Percentiles rank a stretch among this genome's conserved stretches.
Evolutionary conservation across 2,797 vertebrate species (phyloP).

Genomic region (Myiotriccus ornatus): DNA sequence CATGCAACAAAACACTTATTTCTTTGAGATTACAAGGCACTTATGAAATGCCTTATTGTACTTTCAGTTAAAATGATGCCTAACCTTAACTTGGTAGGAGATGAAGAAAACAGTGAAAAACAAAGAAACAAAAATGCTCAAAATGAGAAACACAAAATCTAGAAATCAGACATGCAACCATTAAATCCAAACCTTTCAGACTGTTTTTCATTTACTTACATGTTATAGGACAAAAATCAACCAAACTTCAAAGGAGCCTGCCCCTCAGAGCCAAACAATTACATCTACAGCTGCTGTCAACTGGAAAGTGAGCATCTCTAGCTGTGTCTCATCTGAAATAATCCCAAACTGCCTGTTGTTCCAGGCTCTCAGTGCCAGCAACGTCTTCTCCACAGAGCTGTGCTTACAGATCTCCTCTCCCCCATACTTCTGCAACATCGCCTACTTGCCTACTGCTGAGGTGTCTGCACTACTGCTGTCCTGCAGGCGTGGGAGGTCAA

Average conservation of each 20-base stretch:
- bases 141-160: background rate
- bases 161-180: background rate
- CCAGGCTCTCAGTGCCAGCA: constrained; percentile 62
- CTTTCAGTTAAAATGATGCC: background rate
- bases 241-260: constrained; percentile 46
- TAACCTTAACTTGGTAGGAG: background rate
- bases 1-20: background rate
- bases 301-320: constrained; percentile 32
- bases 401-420: constrained; percentile 24
- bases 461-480: background rate
- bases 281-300: constrained; percentile 25
- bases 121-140: background rate
- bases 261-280: constrained; percentile 27
- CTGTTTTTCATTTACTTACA: constrained; percentile 70
- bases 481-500: background rate
- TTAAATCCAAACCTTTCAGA: background rate
- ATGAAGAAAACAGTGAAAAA: background rate
- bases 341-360: constrained; percentile 62
- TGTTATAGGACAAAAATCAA: constrained; percentile 26
- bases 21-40: background rate
- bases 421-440: constrained; percentile 22
- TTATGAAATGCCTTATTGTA: background rate
- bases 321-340: constrained; percentile 28
- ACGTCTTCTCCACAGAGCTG: constrained; percentile 32
- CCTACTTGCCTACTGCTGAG: constrained; percentile 17